A percentile compares a stretch with the other conserved stretches of the same genome.
Conservation (phyloP, 2,888 invertebrate genomes). For the Diogma glabrata region DNA sequence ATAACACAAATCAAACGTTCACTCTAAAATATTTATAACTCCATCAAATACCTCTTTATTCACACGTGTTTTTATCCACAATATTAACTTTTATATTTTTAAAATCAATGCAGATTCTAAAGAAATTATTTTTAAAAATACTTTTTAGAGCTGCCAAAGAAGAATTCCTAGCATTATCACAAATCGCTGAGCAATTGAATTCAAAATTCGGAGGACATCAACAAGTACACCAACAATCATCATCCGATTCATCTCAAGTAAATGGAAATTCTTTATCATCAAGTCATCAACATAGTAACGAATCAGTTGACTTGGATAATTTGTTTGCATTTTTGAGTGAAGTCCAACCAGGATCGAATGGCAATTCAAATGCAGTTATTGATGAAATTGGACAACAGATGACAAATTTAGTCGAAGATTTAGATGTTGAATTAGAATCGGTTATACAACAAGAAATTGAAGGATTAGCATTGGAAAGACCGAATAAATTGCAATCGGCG, state of each 20-base stretch:
- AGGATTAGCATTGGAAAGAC: conserved; percentile 38
- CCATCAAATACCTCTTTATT: no score
- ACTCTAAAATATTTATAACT: no score
- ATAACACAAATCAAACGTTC: no score
- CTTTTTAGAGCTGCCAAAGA: conserved; percentile 42
- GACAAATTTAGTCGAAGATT: conserved; percentile 69
- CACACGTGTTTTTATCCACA: no score
- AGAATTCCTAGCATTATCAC: conserved; percentile 56
- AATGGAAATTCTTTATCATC: conserved; percentile 24
- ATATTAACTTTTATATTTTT: no score
- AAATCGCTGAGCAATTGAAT: conserved; percentile 61
- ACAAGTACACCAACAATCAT: conserved; percentile 20
- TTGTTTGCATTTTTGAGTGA: conserved; percentile 83
- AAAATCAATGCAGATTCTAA: no score
- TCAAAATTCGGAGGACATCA: conserved; percentile 37
- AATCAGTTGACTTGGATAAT: conserved; percentile 78
- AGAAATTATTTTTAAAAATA: no score
- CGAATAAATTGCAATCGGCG: conserved; percentile 20
- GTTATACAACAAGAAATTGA: conserved; percentile 52
- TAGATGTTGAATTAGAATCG: conserved; percentile 66
- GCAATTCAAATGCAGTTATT: conserved; percentile 51
- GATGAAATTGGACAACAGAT: conserved; percentile 77
- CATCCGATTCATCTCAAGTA: conserved; percentile 17
- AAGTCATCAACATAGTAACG: conserved; percentile 38
- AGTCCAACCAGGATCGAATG: conserved; percentile 41